These are phyloP conservation scores for Carabus problematicus DNA, from an alignment of 2,888 invertebrate genomes.

Conservation along the genomic window DNA sequence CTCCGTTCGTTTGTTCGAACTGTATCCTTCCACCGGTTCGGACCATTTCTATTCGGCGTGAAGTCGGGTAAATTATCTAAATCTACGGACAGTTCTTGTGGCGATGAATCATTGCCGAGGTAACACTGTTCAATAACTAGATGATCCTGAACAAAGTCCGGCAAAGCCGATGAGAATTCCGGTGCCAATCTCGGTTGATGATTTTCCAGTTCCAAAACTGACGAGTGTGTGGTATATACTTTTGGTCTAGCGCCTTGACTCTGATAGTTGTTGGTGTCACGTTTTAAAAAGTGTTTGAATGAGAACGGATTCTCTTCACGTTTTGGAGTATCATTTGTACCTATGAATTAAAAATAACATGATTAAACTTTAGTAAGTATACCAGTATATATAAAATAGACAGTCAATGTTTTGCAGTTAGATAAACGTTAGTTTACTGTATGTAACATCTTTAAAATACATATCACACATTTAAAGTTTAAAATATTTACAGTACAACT, in stretches of 20 bases:
- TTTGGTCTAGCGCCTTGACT: conserved; percentile 82
- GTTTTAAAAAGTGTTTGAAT: conserved; percentile 83
- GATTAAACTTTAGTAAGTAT: not conserved
- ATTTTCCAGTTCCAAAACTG: conserved; percentile 59
- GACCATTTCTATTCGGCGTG: conserved; percentile 61
- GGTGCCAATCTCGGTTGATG: conserved; percentile 47
- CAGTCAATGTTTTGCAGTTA: not conserved
- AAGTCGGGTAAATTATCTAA: conserved; percentile 74
- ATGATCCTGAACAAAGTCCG: conserved; percentile 91
- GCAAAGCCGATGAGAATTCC: conserved; percentile 71
- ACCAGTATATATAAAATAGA: not conserved
- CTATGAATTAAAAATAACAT: conserved; percentile 37
- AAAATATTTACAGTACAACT: not conserved
- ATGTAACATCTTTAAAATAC: not conserved
- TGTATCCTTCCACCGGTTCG: conserved; percentile 47
- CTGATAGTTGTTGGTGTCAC: conserved; percentile 70
- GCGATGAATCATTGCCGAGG: conserved; percentile 63
- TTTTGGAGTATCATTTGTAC: conserved; percentile 47
- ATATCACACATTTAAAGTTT: not conserved
- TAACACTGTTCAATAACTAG: conserved; percentile 81
- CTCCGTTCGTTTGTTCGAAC: conserved; percentile 47
- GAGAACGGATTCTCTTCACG: conserved; percentile 81
- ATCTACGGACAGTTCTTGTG: conserved; percentile 63
- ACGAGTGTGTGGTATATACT: conserved; percentile 62
- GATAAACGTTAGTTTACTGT: not conserved